phyloP scores from a whole-genome alignment of 2,888 invertebrate genomes.

The Rhamnusium bicolor region DNA sequence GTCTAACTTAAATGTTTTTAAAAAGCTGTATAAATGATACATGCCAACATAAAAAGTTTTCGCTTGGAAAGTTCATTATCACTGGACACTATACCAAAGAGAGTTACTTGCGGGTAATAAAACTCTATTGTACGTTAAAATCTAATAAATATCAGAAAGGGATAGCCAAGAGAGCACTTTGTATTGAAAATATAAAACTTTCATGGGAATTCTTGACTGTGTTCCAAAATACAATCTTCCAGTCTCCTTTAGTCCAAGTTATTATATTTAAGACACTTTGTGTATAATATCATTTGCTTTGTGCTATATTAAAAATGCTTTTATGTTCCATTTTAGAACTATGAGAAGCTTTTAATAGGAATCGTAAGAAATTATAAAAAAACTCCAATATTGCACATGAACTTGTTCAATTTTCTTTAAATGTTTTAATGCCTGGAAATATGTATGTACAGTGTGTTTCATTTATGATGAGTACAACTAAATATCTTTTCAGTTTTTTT shows the following conservation, averaged over 20 bases:
- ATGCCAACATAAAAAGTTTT: too few species aligned
- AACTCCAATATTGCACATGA: neutral
- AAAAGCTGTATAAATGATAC: too few species aligned
- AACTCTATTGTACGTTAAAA: constrained; percentile 41
- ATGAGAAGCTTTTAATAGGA: neutral
- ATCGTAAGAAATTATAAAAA: neutral
- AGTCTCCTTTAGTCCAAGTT: neutral
- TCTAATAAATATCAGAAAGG: constrained; percentile 47
- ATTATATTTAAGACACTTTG: constrained; percentile 7
- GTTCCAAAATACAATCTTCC: constrained; percentile 38
- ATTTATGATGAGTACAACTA: too few species aligned
- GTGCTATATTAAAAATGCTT: neutral
- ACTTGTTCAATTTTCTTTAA: too few species aligned
- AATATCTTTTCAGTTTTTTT: too few species aligned
- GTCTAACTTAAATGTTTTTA: too few species aligned
- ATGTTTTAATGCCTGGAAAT: too few species aligned
- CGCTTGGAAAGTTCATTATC: constrained; percentile 8
- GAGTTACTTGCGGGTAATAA: constrained; percentile 27
- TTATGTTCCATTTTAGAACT: neutral
- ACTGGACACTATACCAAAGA: neutral
- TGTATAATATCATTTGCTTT: neutral
- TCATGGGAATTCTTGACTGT: constrained; percentile 42
- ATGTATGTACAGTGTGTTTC: too few species aligned
- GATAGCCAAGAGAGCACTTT: constrained; percentile 42
- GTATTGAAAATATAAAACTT: constrained; percentile 47